Base-by-base conservation (phyloP, 2,113 vertebrate species). In the Phycodurus eques region DNA sequence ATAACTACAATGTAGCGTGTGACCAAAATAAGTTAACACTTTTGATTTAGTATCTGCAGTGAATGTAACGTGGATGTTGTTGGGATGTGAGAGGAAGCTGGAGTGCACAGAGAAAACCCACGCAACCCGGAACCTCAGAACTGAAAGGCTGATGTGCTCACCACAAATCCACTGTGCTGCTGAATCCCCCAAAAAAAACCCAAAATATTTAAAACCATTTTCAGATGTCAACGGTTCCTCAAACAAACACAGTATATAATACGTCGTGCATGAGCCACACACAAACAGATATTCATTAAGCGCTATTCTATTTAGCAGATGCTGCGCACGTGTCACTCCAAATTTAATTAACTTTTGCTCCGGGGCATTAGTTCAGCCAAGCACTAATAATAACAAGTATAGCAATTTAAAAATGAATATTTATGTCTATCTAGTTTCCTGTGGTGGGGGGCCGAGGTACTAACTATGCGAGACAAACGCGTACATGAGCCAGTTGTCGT, bases 391-490 rank as follows among this genome's bases (percentile, higher is more conserved):
- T 68, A 70, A 31, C 31, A 67, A 51, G 68, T 60, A 60, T 67
- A 81, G 83, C 76, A 77, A 74, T 83, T 84, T 74, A 70, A 64
- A 76, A 79, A 87, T 90, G 71, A 90, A 90, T 89, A 89, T 89
- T 90, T 73, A 87, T 80, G 76, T 71, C 49, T 68, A 63, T 66
- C 59, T 80, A 68, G 71, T 85, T 87, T 80, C 71, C 74, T 53
- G 39, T 79, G 79, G 77, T 69, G 67, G 49, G 66, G 7, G 35
- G 8, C 56, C 71, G 71, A 74, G 70, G 75, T 67, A 44, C 69
- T 0, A 7, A 63, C 54, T 67, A 51, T 56, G 35, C 3, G 1
- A n/a, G 31, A 73, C 73, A 74, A 77, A 75, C 74, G 75, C 73
- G 75, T 74, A 87, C 84, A 73, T 27, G 67, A 72, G 68, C 13